Percentiles rank a stretch among this genome's conserved stretches.
Conservation (phyloP, 2,797 vertebrate genomes). For the Menidia menidia region DNA sequence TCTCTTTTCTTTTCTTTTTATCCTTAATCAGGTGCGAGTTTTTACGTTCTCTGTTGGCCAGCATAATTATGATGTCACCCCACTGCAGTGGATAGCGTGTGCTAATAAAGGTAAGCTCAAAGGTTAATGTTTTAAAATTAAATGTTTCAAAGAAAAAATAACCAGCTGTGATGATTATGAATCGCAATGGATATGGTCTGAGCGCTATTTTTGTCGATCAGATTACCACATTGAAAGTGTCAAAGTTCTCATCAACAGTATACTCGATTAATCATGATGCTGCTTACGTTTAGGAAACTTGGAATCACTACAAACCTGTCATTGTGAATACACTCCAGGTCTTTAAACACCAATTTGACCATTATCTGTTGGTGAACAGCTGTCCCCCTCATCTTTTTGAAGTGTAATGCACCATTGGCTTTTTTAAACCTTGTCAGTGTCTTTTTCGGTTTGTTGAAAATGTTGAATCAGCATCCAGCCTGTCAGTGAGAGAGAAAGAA, state of each 20-base stretch:
- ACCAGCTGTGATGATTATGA: background rate
- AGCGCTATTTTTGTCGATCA: no score
- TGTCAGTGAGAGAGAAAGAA: no score
- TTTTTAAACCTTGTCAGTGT: background rate
- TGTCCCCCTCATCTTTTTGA: background rate
- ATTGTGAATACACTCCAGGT: background rate
- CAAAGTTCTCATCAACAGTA: no score
- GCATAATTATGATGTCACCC: conserved; percentile 98
- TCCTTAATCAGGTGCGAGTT: conserved; percentile 88
- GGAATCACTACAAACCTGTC: background rate
- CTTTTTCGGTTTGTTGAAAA: background rate
- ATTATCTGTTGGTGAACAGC: background rate
- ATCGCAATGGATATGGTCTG: background rate
- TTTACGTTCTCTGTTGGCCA: conserved; percentile 98
- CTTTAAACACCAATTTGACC: background rate
- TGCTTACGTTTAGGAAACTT: no score
- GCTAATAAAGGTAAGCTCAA: conserved; percentile 92
- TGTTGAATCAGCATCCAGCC: no score
- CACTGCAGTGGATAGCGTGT: conserved; percentile 98
- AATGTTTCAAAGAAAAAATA: background rate
- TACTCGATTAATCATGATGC: no score
- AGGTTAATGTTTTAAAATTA: background rate
- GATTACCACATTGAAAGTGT: no score
- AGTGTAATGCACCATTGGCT: background rate
- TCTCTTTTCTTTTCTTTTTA: conserved; percentile 26